Evolutionary conservation across 2,113 vertebrate species (phyloP).

Genomic region (Calcarius ornatus): DNA sequence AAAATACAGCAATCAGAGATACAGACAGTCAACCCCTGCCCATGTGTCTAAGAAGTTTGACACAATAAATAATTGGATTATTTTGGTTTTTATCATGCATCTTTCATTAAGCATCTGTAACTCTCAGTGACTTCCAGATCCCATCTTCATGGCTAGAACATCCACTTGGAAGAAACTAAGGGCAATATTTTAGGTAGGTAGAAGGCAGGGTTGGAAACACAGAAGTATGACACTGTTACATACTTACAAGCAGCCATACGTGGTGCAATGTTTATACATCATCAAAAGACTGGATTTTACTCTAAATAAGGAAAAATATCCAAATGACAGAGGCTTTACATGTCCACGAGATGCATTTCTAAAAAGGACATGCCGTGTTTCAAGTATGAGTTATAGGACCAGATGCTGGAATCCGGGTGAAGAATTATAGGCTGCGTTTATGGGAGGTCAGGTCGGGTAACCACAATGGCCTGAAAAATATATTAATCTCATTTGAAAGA

Average conservation of each 20-base stretch:
- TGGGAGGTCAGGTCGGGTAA: constrained; percentile 56
- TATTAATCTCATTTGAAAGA: constrained; percentile 67
- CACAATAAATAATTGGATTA: not conserved
- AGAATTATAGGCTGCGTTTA: constrained; percentile 57
- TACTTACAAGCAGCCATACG: not conserved
- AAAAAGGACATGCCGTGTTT: not conserved
- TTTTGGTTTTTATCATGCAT: not conserved
- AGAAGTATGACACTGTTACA: not conserved
- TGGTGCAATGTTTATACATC: not conserved
- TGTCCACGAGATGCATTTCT: not conserved
- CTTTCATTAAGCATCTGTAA: not conserved
- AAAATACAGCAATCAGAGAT: not conserved
- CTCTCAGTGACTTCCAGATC: not conserved
- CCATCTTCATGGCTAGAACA: not conserved
- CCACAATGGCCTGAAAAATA: constrained; percentile 55
- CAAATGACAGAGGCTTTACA: not conserved
- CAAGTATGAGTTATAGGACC: constrained; percentile 39
- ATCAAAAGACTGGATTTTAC: not conserved
- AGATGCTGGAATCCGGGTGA: constrained; percentile 38
- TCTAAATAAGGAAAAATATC: not conserved
- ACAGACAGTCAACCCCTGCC: not conserved
- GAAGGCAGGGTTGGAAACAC: not conserved
- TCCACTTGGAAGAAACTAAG: not conserved
- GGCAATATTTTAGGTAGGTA: not conserved
- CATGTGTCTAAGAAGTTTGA: not conserved